Percentiles rank a stretch among this genome's conserved stretches.
phyloP scores from a whole-genome alignment of 2,888 invertebrate genomes.

The Alitta virens region DNA sequence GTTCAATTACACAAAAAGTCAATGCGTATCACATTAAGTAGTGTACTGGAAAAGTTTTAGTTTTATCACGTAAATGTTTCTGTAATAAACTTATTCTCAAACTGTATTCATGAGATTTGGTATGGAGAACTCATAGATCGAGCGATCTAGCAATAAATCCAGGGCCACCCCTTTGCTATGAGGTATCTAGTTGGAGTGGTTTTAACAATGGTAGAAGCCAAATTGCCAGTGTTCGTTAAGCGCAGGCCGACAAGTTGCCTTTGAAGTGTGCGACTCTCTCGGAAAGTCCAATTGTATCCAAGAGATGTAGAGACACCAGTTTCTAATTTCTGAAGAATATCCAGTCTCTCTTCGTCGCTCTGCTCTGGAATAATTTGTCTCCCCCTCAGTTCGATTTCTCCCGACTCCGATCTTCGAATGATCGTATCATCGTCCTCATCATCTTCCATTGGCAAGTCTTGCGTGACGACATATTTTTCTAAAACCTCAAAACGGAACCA shows the following conservation, averaged over 20 bases:
- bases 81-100: neutral
- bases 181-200: neutral
- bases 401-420: too few relatives aligned
- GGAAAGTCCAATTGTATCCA: neutral
- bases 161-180: neutral
- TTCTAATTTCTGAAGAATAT: neutral
- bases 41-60: too few relatives aligned
- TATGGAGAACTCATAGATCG: too few relatives aligned
- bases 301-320: neutral
- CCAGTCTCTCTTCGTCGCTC: neutral
- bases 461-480: neutral
- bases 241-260: too few relatives aligned
- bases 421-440: too few relatives aligned
- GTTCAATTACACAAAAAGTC: too few relatives aligned
- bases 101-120: neutral
- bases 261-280: neutral
- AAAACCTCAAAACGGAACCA: neutral
- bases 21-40: too few relatives aligned
- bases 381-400: too few relatives aligned
- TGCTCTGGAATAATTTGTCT: neutral
- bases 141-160: neutral
- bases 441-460: neutral
- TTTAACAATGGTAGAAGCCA: neutral
- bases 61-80: too few relatives aligned
- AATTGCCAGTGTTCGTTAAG: too few relatives aligned